These are phyloP conservation scores for Henricia sp. DNA, from an alignment of 53 echinoderm and acorn worm species.

Conservation along the genomic window DNA sequence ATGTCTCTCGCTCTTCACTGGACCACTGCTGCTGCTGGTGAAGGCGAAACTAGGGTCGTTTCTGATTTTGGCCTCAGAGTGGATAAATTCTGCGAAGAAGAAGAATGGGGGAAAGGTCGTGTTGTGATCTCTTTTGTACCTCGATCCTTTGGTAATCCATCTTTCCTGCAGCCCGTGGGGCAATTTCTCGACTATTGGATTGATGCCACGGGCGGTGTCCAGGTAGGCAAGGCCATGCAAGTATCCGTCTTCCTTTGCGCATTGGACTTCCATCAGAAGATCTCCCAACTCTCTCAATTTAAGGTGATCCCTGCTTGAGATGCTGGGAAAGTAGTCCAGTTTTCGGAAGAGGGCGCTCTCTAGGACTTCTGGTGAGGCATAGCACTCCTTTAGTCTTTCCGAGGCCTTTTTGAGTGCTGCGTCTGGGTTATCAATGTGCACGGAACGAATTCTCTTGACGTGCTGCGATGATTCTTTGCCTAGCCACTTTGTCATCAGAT, in stretches of 20 bases:
- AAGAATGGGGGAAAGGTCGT: neutral
- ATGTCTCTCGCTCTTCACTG: neutral
- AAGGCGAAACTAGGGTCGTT: neutral
- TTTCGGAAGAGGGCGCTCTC: conserved; percentile 10
- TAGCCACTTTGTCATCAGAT: neutral
- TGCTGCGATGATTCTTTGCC: neutral
- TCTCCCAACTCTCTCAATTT: conserved; percentile 52
- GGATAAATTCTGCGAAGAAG: neutral
- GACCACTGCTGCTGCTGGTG: neutral
- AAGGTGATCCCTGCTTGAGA: conserved; percentile 34
- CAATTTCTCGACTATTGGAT: no score
- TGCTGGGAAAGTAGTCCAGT: no score
- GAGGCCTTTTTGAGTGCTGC: conserved; percentile 21
- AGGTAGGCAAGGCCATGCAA: conserved; percentile 45
- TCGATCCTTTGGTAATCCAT: no score
- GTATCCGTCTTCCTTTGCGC: conserved; percentile 28
- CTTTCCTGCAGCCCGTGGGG: no score
- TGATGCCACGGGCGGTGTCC: conserved; percentile 28
- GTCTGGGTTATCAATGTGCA: neutral
- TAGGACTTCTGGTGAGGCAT: conserved; percentile 32
- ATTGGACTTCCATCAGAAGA: conserved; percentile 34
- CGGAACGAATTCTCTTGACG: neutral
- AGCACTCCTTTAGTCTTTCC: conserved; percentile 39
- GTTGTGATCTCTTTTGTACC: neutral
- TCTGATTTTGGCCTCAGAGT: neutral